Percentiles rank a stretch among this genome's conserved stretches.
phyloP scores from a whole-genome alignment of 2,113 vertebrate species.

The Salvelinus namaycush region DNA sequence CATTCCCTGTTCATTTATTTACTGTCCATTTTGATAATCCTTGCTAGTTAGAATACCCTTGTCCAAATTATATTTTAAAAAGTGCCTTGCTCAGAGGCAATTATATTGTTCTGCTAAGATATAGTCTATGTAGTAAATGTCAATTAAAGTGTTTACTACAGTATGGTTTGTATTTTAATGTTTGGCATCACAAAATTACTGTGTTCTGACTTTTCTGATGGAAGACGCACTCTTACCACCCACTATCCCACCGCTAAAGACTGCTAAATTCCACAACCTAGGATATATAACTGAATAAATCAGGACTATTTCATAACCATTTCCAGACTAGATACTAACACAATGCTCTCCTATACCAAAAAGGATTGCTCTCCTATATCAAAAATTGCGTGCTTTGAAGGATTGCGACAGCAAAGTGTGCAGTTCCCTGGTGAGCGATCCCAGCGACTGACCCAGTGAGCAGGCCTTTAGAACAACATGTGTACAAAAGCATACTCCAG shows the following conservation, averaged over 20 bases:
- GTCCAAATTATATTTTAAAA: background rate
- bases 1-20: slow-evolving; percentile 32
- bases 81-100: background rate
- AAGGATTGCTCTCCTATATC: background rate
- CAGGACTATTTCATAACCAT: slow-evolving; percentile 12
- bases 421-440: background rate
- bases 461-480: slow-evolving; percentile 56
- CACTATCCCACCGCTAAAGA: too few species aligned
- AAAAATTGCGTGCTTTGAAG: slow-evolving; percentile 3
- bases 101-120: background rate
- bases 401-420: slow-evolving; percentile 42
- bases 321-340: background rate
- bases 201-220: too few species aligned
- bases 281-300: background rate
- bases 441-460: slow-evolving; percentile 45
- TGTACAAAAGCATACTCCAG: slow-evolving; percentile 57
- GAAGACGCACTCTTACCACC: too few species aligned
- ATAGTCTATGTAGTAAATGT: background rate
- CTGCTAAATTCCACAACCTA: background rate
- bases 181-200: too few species aligned
- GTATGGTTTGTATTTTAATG: too few species aligned
- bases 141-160: too few species aligned
- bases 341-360: background rate
- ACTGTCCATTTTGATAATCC: background rate
- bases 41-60: background rate